Base-by-base conservation (phyloP, 2,113 vertebrate genomes). In the Ornithorhynchus anatinus region DNA sequence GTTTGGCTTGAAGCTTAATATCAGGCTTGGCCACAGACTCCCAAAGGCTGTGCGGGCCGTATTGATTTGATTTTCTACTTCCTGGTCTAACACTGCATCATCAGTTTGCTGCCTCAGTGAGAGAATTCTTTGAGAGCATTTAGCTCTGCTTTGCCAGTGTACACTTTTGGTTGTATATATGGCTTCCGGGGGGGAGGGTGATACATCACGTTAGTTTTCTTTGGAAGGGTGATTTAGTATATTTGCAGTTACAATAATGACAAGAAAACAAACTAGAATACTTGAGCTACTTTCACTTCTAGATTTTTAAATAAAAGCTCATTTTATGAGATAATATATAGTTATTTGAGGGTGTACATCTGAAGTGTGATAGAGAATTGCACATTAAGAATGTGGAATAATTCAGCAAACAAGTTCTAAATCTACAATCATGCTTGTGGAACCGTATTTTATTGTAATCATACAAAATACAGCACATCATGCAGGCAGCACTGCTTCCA, bases 361-460 rank as follows among this genome's bases (percentile, higher is more conserved):
- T 52, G 15, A 71, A 59, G 15, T 4, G 47, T 12, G 22, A 44
- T 75, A 8, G 38, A 84, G 65, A 17, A 22, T 1, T 19, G 4
- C 2, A 20, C 51, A 59, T 2, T 37, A 29, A 56, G 68, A 75
- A 69, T 16, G 60, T 39, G 45, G 0, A 53, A 17, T 56, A 79
- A 72, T 31, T 76, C 48, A 56, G 17, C 3, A 59, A 56, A 44
- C 77, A 50, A 63, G 4, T n/a, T 79, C 44, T 69, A 37, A 77
- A 54, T 10, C 40, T 0, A 10, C 19, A 36, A 17, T 66, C 61
- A n/a, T n/a, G n/a, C 47, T 63, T 12, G 2, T 19, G 31, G 38
- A 80, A 75, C 1, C 63, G 39, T 54, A 69, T 68, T 71, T 67
- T 50, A 56, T 0, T 23, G 33, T 51, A 64, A 67, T 78, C 75